Evolutionary conservation across 2,797 vertebrate genomes (phyloP).

Genomic region (Babyrousa celebensis): DNA sequence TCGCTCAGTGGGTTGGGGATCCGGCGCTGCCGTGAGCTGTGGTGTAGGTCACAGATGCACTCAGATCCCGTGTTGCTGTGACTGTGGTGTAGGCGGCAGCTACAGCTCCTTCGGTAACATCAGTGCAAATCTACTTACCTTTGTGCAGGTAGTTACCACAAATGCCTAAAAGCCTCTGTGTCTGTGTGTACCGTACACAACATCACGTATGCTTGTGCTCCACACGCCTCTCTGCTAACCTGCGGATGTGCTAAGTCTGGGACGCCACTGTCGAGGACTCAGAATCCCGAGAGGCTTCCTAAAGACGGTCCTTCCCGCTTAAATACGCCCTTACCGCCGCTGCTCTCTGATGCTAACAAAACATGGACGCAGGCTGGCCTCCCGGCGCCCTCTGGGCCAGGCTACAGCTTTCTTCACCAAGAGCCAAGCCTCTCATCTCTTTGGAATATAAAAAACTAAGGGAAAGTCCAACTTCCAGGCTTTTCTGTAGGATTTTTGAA

Average conservation of each 20-base stretch:
- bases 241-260: slow-evolving; percentile 27
- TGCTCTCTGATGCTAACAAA: slow-evolving; percentile 9
- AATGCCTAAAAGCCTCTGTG: slow-evolving; percentile 41
- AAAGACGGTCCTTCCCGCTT: neutral
- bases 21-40: no score
- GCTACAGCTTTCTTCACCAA: neutral
- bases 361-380: neutral
- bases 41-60: no score
- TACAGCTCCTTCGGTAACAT: neutral
- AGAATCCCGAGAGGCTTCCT: neutral
- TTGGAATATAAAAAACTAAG: slow-evolving; percentile 1
- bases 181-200: neutral
- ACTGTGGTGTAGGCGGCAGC: no score
- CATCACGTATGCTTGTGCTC: neutral
- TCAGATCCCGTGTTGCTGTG: no score
- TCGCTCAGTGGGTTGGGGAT: no score
- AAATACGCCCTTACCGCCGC: neutral
- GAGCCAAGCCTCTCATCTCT: neutral
- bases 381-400: neutral
- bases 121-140: slow-evolving; percentile 34
- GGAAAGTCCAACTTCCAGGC: slow-evolving; percentile 50
- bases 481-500: slow-evolving; percentile 68
- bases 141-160: slow-evolving; percentile 21
- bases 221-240: slow-evolving; percentile 25
- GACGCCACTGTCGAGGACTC: neutral